Evolutionary conservation across 2,888 invertebrate species (phyloP), one percentile per base, ranked within the genome.

Genomic region (Synanthedon vespiformis): DNA sequence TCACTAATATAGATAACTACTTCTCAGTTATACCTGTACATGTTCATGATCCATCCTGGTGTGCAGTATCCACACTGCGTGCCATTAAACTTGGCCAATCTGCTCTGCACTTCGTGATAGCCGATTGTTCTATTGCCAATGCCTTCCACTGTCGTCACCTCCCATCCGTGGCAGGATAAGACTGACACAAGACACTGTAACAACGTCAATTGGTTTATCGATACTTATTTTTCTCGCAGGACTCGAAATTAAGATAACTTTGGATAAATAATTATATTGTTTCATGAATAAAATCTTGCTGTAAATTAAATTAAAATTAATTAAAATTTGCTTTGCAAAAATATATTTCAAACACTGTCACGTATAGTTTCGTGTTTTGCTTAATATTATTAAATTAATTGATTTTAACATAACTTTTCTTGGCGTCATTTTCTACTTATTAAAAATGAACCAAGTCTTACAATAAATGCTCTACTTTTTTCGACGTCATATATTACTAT

Each of bases 21-120:
- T 22, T 5, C 1, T 40, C 6, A 27, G 6, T 27, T 10, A 10
- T 70, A 91, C 91, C 91, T 90, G 74, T 90, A 89, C 92, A 93
- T 93, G 62, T 89, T 92, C 92, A 93, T 93, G 52, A 94, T 87
- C 90, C 94, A 92, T 11, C 93, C 94, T 1, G 94, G 92, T 16
- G 92, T 91, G 64, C 94, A 95, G 69, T 86, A 93, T 1, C 93
- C 93, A 65, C 93, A 93, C 67, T 93, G 93, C 0, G 91, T 91
- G 1, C 92, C 93, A 69, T 92, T 90, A 65, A 91, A 89, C 50
- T 89, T 84, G 3, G 92, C 91, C 52, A 93, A 72, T 2, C 90
- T 78, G 48, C 75, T 81, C 67, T 93, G 93, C 49, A 94, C 89
- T n/a, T 89, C 88, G 62, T 94, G 92, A 65, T 93, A 93, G 5